Base-by-base conservation (phyloP, 2,888 invertebrate genomes). In the Camptogramma bilineatum region DNA sequence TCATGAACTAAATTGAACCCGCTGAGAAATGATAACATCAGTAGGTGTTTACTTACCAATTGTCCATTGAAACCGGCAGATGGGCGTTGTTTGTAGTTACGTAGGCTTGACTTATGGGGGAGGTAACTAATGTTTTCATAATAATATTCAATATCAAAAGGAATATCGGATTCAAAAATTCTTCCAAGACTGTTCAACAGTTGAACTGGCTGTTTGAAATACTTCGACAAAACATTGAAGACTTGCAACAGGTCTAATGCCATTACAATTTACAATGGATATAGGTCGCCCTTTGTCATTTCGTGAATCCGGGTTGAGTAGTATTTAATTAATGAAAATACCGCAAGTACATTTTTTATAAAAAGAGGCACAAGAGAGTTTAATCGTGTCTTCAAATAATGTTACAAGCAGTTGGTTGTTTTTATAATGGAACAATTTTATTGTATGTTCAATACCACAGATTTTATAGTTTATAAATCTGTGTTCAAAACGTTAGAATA, bases 211-310 rank as follows among this genome's bases (percentile, higher is more conserved):
- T 62, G 62, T 56, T 62, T 56, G 16, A 34, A 56, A 57, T 57
- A 47, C 47, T 47, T 46, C 39, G 44, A 31, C 31, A 44, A 50
- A 55, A 54, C 50, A 54, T 54, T 47, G 39, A 48, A n/a, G 53
- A 16, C 48, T 44, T 50, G 21, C 34, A 39, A 48, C n/a, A 51
- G 28, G 44, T 21, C 44, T 50, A 28, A 44, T 39, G 46, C 17
- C 39, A 51, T 60, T 46, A 60, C 53, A 51, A n/a, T n/a, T n/a
- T 44, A 59, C 54, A 52, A 60, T 59, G 56, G 39, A 62, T 62
- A 28, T 52, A 42, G 62, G 56, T 52, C 52, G 46, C 34, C 47
- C 21, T 56, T 62, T 62, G 56, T 56, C 10, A 19, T 19, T 31
- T 21, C 17, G 19, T 48, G 18, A 24, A 54, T 62, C 24, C 34